Evolutionary conservation across 1,140 invertebrate species (phyloP), one percentile per base, ranked within the genome.

Genomic region (Pseudoatta argentina): DNA sequence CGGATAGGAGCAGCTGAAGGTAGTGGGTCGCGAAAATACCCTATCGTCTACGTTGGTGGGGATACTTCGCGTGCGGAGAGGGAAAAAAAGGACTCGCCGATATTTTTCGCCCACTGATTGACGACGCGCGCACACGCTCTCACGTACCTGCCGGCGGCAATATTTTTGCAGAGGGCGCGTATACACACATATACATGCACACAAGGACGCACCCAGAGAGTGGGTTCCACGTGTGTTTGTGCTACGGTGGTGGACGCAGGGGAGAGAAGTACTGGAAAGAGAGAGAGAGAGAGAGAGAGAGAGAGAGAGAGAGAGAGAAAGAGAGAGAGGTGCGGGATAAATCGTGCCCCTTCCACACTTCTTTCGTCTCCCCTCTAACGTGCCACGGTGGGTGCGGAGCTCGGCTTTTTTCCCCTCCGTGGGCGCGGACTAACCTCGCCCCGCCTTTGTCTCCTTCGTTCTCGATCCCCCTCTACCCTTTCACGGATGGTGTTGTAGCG

Each of bases 351-450:
- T 92, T 87, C 92, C 89, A 89, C 67, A 88, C 75, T 91, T 94
- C 91, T 93, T 94, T 94, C 88, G 64, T 81, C 83, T 86, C 93
- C 64, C 93, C 93, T 88, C 89, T 85, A 86, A 30, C 61, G n/a
- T 57, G 44, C 76, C 86, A 73, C 51, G 85, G 92, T 91, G 83
- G 86, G 89, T 87, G 92, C 91, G 89, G 93, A 92, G 92, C 92
- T 89, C 77, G 88, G 94, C 88, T 95, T 96, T 96, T 96, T 96
- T 96, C 95, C 95, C 96, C 95, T 95, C 95, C 91, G 92, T 93
- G 94, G 95, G 95, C 94, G 93, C 93, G 94, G 93, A 93, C 94
- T 88, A 92, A 89, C 90, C 91, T 94, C 92, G 95, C 93, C 91
- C 94, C 95, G 95, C 95, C 95, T 88, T 87, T 88, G 44, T 89